These are phyloP conservation scores for Xiphorhynchus erythropygius DNA, from an alignment of 2,797 vertebrate genomes.

Conservation along the genomic window DNA sequence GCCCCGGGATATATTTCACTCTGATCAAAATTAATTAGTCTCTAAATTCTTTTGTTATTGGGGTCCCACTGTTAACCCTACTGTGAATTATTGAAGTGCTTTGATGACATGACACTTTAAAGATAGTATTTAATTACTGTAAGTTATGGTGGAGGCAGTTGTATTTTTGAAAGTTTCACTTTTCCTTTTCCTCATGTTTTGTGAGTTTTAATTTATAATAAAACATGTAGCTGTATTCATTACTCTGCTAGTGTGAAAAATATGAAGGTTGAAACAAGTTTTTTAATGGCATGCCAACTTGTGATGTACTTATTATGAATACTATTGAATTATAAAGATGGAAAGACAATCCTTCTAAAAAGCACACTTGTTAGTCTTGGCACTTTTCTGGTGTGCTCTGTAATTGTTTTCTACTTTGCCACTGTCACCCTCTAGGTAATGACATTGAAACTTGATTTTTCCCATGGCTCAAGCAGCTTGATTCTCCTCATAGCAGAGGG, in stretches of 20 bases:
- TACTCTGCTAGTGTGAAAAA: not conserved
- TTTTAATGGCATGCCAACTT: not conserved
- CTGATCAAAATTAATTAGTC: not conserved
- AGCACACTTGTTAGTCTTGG: not conserved
- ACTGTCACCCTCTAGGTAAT: not conserved
- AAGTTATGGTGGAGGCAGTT: not conserved
- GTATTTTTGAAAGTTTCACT: not conserved
- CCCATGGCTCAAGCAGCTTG: not conserved
- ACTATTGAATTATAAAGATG: not conserved
- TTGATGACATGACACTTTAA: not conserved
- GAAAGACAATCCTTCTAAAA: not conserved
- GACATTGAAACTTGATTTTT: not conserved
- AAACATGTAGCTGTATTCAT: not conserved
- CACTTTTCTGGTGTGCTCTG: not conserved
- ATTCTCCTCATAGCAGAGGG: not conserved
- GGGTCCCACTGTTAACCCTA: not conserved
- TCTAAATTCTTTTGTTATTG: not conserved
- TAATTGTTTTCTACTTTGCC: not conserved
- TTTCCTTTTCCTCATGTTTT: not conserved
- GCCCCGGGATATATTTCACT: accelerated
- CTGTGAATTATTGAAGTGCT: not conserved
- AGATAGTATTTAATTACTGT: not conserved
- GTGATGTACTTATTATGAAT: not conserved
- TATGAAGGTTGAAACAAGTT: not conserved
- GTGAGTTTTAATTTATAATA: not conserved